Conservation (phyloP, 2,113 vertebrate genomes). For the Pterocles burchelli region DNA sequence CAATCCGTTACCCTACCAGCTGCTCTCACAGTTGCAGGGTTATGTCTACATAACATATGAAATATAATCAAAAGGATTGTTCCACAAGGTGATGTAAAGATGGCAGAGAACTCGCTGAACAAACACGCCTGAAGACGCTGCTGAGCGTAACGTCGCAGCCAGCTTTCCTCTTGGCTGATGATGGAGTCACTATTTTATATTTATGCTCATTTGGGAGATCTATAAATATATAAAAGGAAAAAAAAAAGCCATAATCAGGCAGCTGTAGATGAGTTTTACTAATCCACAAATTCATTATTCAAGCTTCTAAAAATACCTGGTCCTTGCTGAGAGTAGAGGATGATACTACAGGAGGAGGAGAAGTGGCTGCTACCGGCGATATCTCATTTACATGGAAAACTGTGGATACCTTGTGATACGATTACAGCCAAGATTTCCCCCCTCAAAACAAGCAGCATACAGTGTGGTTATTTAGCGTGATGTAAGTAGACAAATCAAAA, state of each 20-base stretch:
- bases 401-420: background rate
- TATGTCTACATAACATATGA: background rate
- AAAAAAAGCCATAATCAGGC: background rate
- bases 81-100: background rate
- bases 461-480: background rate
- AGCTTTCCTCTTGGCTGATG: background rate
- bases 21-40: background rate
- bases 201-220: conserved; percentile 22
- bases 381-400: background rate
- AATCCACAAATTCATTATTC: conserved; percentile 51
- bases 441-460: background rate
- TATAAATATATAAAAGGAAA: conserved; percentile 33
- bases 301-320: conserved; percentile 51
- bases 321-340: conserved; percentile 16
- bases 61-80: background rate
- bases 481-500: background rate
- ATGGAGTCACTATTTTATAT: conserved; percentile 42
- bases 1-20: background rate
- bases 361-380: conserved; percentile 1
- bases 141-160: accelerated
- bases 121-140: background rate
- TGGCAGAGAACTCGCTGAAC: background rate
- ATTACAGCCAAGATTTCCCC: background rate
- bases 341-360: background rate
- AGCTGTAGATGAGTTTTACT: conserved; percentile 46